Evolutionary conservation across 2,888 invertebrate species (phyloP).

Genomic region (Plebejus anna): DNA sequence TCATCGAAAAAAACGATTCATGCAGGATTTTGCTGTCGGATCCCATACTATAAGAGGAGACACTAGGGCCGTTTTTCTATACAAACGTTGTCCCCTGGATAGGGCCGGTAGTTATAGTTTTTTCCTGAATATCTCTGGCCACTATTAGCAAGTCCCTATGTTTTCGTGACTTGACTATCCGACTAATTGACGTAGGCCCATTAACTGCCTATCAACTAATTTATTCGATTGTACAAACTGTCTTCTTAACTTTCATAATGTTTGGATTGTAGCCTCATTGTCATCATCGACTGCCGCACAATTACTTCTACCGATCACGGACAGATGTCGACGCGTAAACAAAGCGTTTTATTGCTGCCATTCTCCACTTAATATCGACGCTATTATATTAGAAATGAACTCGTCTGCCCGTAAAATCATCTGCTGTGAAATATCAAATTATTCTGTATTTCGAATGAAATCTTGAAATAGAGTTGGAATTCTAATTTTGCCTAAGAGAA

Average conservation of each 20-base stretch:
- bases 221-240: neutral
- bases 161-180: too few relatives aligned
- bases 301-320: slow-evolving; percentile 28
- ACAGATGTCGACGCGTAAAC: slow-evolving; percentile 33
- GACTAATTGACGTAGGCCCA: too few relatives aligned
- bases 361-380: slow-evolving; percentile 18
- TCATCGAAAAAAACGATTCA: too few relatives aligned
- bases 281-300: slow-evolving; percentile 11
- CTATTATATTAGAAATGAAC: slow-evolving; percentile 27
- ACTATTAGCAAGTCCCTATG: too few relatives aligned
- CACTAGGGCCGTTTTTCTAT: too few relatives aligned
- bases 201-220: too few relatives aligned
- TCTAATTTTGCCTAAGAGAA: neutral
- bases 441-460: neutral
- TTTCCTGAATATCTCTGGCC: too few relatives aligned
- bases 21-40: too few relatives aligned
- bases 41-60: too few relatives aligned
- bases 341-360: slow-evolving; percentile 32
- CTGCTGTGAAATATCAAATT: slow-evolving; percentile 6
- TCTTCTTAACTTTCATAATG: slow-evolving; percentile 6
- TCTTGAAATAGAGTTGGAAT: neutral
- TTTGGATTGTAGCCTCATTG: slow-evolving; percentile 14
- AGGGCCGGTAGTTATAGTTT: too few relatives aligned
- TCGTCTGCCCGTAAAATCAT: slow-evolving; percentile 12
- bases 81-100: too few relatives aligned